Evolutionary conservation across 2,797 vertebrate species (phyloP).

Genomic region (Siniperca undulata): DNA sequence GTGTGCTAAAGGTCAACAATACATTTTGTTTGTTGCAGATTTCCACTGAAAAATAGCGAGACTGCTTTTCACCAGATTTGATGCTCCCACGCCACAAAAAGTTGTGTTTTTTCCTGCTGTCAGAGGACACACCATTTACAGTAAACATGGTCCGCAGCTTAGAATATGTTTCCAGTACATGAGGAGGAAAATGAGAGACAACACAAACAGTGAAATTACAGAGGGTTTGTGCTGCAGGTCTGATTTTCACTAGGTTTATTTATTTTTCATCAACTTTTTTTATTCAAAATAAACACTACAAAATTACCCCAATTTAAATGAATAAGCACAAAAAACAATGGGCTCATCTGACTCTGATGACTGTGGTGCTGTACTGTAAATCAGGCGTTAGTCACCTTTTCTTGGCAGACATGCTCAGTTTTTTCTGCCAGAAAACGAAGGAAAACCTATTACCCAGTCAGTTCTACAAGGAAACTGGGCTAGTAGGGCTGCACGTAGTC

Average conservation of each 20-base stretch:
- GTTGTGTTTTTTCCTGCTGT: neutral
- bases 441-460: constrained; percentile 3
- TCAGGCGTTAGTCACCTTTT: constrained; percentile 7
- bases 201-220: neutral
- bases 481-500: constrained; percentile 11
- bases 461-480: constrained; percentile 15
- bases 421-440: constrained; percentile 5
- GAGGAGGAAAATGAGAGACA: neutral
- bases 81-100: neutral
- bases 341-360: neutral
- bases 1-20: neutral
- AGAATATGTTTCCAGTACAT: neutral
- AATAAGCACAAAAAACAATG: neutral
- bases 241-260: too few species aligned
- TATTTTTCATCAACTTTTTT: too few species aligned
- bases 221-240: neutral
- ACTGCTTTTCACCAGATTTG: neutral
- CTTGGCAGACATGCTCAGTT: fast-evolving
- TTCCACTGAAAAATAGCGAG: neutral
- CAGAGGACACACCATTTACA: neutral
- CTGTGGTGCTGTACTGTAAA: neutral
- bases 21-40: neutral
- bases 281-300: neutral
- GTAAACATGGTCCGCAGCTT: neutral
- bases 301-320: neutral